phyloP scores from a whole-genome alignment of 2,113 vertebrate species.

The Lepisosteus oculatus region DNA sequence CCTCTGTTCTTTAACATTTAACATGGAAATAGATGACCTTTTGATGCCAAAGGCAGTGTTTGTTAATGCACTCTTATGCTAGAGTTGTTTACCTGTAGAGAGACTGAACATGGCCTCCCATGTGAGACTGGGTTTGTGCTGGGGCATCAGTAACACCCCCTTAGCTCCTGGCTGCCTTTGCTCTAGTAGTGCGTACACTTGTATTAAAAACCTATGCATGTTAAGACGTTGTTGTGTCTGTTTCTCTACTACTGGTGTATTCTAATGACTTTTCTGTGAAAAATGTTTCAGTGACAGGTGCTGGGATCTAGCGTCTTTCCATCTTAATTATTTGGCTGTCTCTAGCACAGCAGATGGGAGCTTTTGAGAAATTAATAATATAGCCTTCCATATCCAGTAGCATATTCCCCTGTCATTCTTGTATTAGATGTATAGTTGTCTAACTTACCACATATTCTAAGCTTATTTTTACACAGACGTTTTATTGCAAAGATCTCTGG shows the following conservation, averaged over 20 bases:
- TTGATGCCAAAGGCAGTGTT: too few species aligned
- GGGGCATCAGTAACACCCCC: too few species aligned
- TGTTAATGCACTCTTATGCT: too few species aligned
- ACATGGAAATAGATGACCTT: too few species aligned
- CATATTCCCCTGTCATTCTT: conserved; percentile 45
- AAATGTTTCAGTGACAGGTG: conserved; percentile 46
- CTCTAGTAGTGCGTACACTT: not conserved
- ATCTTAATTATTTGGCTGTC: conserved; percentile 55
- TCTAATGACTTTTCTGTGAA: conserved; percentile 31
- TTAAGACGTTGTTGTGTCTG: conserved; percentile 1
- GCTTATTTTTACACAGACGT: conserved; percentile 38
- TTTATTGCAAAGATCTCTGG: conserved; percentile 38
- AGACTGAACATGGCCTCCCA: too few species aligned
- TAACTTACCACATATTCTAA: conserved; percentile 48
- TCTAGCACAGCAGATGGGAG: conserved; percentile 29
- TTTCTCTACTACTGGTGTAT: conserved; percentile 21
- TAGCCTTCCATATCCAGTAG: conserved; percentile 31
- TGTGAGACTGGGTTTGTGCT: too few species aligned
- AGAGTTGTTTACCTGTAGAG: too few species aligned
- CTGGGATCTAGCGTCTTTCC: conserved; percentile 39
- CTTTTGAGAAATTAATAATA: conserved; percentile 48
- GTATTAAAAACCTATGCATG: not conserved
- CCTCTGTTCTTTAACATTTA: too few species aligned
- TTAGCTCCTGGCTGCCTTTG: conserved; percentile 11
- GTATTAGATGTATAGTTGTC: conserved; percentile 46